Conservation (phyloP, 2,888 invertebrate species). For the Lucinisca nassula region DNA sequence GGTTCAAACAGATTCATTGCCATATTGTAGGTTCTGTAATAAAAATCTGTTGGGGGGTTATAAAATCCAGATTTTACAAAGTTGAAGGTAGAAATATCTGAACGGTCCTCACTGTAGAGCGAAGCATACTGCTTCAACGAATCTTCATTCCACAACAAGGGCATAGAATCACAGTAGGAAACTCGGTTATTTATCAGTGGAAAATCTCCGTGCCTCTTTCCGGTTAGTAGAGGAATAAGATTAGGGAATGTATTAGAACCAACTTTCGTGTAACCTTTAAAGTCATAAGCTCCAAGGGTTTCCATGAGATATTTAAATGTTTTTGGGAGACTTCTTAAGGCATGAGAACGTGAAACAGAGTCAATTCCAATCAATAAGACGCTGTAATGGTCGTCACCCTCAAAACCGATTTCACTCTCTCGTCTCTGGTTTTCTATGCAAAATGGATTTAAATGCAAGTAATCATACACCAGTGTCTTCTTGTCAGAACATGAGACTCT, state of each 20-base stretch:
- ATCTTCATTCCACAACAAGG: constrained; percentile 95
- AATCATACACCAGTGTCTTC: constrained; percentile 37
- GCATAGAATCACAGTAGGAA: constrained; percentile 87
- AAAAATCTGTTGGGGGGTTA: constrained; percentile 94
- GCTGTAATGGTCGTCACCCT: constrained; percentile 46
- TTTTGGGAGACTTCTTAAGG: constrained; percentile 61
- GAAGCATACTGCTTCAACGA: constrained; percentile 93
- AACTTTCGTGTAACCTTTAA: constrained; percentile 71
- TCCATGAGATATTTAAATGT: constrained; percentile 63
- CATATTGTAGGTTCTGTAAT: constrained; percentile 92
- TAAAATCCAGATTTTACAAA: constrained; percentile 92
- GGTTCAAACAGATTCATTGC: constrained; percentile 88
- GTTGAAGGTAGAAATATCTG: constrained; percentile 93
- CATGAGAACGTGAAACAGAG: constrained; percentile 52
- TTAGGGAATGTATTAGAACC: constrained; percentile 71
- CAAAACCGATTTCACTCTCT: constrained; percentile 28
- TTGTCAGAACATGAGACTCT: constrained; percentile 33
- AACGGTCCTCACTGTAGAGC: constrained; percentile 94
- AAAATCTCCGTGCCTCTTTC: constrained; percentile 33
- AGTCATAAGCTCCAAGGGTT: constrained; percentile 55
- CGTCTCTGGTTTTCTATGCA: constrained; percentile 24
- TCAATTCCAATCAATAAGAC: constrained; percentile 55
- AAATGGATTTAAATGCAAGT: not conserved
- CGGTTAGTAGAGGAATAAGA: constrained; percentile 63
- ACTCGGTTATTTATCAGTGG: constrained; percentile 27